A percentile compares a stretch with the other conserved stretches of the same genome.
phyloP scores from a whole-genome alignment of 2,113 vertebrate species.

The Hiodon alosoides region DNA sequence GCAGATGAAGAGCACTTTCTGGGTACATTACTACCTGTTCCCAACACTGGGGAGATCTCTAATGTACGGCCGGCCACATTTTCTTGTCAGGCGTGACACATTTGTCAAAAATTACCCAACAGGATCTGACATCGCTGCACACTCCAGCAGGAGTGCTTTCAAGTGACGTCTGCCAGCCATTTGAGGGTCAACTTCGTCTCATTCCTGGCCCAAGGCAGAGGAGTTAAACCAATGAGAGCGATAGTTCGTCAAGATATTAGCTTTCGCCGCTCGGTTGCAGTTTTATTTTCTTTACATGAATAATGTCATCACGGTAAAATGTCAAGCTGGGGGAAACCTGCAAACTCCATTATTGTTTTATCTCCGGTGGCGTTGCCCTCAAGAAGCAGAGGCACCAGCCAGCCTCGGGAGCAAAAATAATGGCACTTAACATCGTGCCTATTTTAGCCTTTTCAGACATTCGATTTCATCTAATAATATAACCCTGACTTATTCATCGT shows the following conservation, averaged over 20 bases:
- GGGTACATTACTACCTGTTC: conserved; percentile 80
- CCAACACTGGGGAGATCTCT: conserved; percentile 79
- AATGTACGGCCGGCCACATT: conserved; percentile 81
- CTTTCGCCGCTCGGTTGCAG: not conserved
- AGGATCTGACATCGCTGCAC: conserved; percentile 76
- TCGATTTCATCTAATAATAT: conserved; percentile 52
- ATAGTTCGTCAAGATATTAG: not conserved
- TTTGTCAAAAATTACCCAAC: conserved; percentile 84
- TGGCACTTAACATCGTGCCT: conserved; percentile 15
- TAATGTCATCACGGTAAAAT: too few species aligned
- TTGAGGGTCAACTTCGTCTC: conserved; percentile 70
- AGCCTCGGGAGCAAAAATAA: conserved; percentile 38
- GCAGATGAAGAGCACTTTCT: conserved; percentile 83
- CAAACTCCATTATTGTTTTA: conserved; percentile 44
- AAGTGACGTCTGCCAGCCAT: conserved; percentile 72
- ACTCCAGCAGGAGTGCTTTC: conserved; percentile 72
- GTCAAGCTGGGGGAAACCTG: conserved; percentile 14
- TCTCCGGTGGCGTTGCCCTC: conserved; percentile 36
- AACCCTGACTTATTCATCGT: conserved; percentile 58
- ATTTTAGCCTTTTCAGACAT: not conserved
- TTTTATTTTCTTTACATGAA: too few species aligned
- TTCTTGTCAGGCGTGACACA: conserved; percentile 82
- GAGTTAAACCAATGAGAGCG: conserved; percentile 54
- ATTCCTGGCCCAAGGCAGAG: conserved; percentile 70
- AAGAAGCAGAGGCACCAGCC: not conserved